These are phyloP conservation scores for Cliona cf. orientalis DNA, from an alignment of 37 sponge, comb jelly and placozoan genomes.

Conservation along the genomic window DNA sequence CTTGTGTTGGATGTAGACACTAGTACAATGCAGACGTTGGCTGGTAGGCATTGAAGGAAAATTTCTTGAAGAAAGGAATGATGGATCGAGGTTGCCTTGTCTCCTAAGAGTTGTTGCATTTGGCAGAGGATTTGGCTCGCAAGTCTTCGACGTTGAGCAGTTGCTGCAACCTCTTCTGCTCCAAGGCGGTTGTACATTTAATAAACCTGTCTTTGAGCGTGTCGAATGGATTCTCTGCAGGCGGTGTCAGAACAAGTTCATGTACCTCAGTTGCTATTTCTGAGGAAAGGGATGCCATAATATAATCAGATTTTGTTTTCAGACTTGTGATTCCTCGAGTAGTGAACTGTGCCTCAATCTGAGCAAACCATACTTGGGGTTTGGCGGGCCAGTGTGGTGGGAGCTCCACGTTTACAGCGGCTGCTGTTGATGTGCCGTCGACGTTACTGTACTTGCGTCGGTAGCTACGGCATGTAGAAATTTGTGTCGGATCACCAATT, in stretches of 20 bases:
- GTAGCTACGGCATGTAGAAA: no score
- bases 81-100: no score
- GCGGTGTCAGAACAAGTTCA: constrained; percentile 12
- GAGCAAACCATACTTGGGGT: no score
- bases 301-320: constrained; percentile 9
- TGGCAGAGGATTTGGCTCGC: constrained; percentile 24
- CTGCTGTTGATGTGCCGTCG: no score
- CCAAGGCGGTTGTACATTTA: constrained; percentile 11
- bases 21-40: constrained; percentile 59
- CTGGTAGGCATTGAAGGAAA: no score
- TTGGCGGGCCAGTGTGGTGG: no score
- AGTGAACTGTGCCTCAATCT: neutral
- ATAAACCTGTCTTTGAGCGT: neutral
- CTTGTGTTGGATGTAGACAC: constrained; percentile 24
- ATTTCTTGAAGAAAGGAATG: no score
- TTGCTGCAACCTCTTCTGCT: constrained; percentile 14
- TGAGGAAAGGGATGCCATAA: constrained; percentile 33
- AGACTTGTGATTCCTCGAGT: neutral
- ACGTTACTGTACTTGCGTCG: no score
- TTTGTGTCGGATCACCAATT: no score
- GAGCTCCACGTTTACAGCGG: no score
- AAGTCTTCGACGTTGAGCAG: constrained; percentile 6
- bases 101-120: constrained; percentile 29
- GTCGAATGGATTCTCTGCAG: neutral
- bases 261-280: constrained; percentile 10